Conservation (phyloP, 1,140 invertebrate species). For the Brachionus rubens region DNA sequence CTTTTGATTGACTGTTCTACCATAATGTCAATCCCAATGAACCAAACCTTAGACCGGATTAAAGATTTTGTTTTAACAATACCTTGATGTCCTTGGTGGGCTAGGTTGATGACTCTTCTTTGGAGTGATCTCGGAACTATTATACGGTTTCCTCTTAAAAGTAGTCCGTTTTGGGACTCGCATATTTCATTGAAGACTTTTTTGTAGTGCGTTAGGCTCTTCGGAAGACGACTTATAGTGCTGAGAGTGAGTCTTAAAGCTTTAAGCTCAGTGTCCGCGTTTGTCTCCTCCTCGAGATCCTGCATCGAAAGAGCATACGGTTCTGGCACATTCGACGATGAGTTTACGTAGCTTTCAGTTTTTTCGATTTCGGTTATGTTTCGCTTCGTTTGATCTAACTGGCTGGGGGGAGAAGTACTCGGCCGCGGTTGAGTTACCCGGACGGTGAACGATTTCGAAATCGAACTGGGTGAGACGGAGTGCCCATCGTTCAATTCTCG, state of each 20-base stretch:
- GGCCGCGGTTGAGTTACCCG: no score
- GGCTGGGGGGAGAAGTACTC: no score
- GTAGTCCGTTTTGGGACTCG: neutral
- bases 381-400: no score
- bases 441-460: no score
- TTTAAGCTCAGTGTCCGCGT: no score
- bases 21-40: neutral
- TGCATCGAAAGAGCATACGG: no score
- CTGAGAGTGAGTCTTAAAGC: no score
- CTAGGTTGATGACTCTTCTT: neutral
- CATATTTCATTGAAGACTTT: neutral
- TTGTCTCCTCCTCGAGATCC: no score
- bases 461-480: neutral
- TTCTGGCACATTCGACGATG: no score
- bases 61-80: slow-evolving; percentile 6
- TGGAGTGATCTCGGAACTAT: neutral
- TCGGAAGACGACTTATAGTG: neutral
- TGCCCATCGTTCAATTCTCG: neutral
- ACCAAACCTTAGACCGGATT: neutral
- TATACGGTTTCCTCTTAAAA: neutral
- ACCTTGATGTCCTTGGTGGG: neutral
- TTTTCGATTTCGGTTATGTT: neutral
- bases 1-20: neutral
- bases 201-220: neutral
- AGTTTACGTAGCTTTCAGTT: neutral